These are phyloP conservation scores for Nasonovia ribisnigri DNA, from an alignment of 2,888 invertebrate species.

Conservation along the genomic window DNA sequence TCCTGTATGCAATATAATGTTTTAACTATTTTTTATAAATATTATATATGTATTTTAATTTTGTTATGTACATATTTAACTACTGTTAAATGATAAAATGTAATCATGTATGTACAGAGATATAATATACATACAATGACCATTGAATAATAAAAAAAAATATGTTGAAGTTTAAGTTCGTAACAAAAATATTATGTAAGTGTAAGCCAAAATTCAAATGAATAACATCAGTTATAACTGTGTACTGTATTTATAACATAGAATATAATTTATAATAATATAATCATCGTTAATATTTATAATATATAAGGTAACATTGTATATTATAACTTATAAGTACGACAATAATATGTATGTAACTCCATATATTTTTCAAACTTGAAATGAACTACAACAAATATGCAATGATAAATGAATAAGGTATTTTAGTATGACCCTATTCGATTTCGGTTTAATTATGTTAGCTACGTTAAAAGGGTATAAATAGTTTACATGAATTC, in stretches of 20 bases:
- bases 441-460: constrained; percentile 13
- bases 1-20: background rate
- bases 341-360: background rate
- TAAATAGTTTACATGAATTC: background rate
- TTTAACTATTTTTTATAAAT: background rate
- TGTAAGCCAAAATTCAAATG: background rate
- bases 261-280: background rate
- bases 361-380: background rate
- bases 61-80: background rate
- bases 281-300: background rate
- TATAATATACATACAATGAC: background rate
- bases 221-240: background rate
- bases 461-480: background rate
- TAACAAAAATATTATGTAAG: background rate
- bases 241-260: background rate
- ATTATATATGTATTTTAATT: background rate
- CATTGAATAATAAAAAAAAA: background rate
- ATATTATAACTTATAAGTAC: too few species aligned
- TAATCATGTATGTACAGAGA: background rate
- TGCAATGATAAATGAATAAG: constrained; percentile 1
- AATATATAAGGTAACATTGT: background rate
- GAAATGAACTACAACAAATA: background rate
- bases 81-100: background rate
- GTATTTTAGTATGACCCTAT: background rate
- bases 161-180: background rate